phyloP scores from a whole-genome alignment of 2,888 invertebrate genomes.

The Unio delphinus region DNA sequence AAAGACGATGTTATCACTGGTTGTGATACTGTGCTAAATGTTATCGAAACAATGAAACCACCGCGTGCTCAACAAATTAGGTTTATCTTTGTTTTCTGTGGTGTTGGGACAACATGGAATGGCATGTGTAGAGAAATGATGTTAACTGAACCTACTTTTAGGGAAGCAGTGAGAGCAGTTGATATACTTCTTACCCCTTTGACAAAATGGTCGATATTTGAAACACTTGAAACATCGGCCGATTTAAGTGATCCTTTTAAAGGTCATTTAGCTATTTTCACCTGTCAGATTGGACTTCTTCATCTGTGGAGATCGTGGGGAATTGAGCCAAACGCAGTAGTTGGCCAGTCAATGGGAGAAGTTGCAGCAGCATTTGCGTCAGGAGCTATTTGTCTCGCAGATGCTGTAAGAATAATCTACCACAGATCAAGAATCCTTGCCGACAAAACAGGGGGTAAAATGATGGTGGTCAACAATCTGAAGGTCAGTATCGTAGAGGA shows the following conservation, averaged over 20 bases:
- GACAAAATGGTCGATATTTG: constrained; percentile 17
- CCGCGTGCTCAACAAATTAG: constrained; percentile 3
- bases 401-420: constrained; percentile 43
- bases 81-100: constrained; percentile 47
- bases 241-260: constrained; percentile 33
- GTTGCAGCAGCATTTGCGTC: constrained; percentile 47
- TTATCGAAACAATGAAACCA: neutral
- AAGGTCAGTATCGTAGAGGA: constrained; percentile 15
- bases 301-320: constrained; percentile 31
- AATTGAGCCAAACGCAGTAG: constrained; percentile 28
- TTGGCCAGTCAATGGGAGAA: constrained; percentile 55
- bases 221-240: constrained; percentile 18
- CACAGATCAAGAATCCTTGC: constrained; percentile 28
- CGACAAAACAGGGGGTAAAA: constrained; percentile 29
- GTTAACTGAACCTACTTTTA: constrained; percentile 19
- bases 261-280: constrained; percentile 45
- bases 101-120: constrained; percentile 44
- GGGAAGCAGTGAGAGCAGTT: constrained; percentile 21
- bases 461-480: constrained; percentile 38
- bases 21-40: neutral
- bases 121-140: constrained; percentile 46
- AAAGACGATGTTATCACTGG: constrained; percentile 11
- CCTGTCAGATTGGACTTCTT: constrained; percentile 37
- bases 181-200: constrained; percentile 17
- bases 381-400: constrained; percentile 29